Conservation (phyloP, 2,888 invertebrate species). For the Caenorhabditis angaria region DNA sequence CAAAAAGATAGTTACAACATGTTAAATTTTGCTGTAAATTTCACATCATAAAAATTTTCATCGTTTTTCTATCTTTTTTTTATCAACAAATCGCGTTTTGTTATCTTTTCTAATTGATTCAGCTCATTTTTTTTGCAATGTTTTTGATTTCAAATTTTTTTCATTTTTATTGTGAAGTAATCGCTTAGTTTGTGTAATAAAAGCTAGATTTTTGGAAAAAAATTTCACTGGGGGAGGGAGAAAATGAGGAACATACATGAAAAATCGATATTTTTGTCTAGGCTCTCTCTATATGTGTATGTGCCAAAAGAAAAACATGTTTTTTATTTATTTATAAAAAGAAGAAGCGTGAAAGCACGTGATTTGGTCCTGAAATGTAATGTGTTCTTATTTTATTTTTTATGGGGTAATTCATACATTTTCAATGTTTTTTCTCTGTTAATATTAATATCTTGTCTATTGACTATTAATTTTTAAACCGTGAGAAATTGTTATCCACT, state of each 20-base stretch:
- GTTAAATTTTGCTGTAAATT: neutral
- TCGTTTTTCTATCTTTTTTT: constrained; percentile 2
- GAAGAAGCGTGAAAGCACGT: neutral
- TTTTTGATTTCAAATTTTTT: too few species aligned
- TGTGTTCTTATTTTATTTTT: neutral
- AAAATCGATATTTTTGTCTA: neutral
- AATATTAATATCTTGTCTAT: too few species aligned
- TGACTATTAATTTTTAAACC: too few species aligned
- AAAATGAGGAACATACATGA: constrained; percentile 2
- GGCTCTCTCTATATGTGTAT: neutral
- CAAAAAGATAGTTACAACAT: constrained; percentile 4
- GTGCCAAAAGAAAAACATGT: neutral
- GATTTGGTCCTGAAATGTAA: neutral
- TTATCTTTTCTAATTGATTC: constrained; percentile 2
- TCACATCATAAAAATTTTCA: constrained; percentile 2
- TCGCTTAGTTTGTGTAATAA: too few species aligned
- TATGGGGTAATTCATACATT: neutral
- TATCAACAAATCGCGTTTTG: neutral
- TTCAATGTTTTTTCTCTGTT: too few species aligned
- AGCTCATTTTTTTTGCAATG: too few species aligned
- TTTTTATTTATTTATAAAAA: neutral
- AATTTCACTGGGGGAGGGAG: neutral
- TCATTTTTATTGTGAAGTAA: too few species aligned
- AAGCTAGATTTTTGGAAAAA: neutral
- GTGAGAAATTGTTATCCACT: too few species aligned